phyloP scores from a whole-genome alignment of 92 coral and sea anemone species.

The Scolanthus callimorphus region DNA sequence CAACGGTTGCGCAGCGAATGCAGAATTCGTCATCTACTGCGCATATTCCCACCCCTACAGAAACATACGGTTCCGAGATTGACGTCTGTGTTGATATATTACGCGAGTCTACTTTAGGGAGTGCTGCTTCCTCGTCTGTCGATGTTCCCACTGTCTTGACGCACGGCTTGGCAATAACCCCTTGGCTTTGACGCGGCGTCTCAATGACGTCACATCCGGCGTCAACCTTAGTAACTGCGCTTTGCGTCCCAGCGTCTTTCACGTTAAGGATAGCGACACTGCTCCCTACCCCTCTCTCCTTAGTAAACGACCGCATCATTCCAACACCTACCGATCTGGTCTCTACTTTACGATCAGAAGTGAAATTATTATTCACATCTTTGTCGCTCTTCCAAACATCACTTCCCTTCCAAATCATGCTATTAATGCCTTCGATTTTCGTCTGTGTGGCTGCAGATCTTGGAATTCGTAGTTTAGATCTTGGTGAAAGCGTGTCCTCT shows the following conservation, averaged over 20 bases:
- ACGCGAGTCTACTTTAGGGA: background rate
- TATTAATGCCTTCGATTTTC: conserved; percentile 5
- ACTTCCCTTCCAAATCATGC: conserved; percentile 1
- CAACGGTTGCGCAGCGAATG: conserved; percentile 42
- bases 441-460: conserved; percentile 9
- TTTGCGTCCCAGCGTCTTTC: conserved; percentile 47
- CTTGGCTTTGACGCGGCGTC: conserved; percentile 25
- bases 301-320: conserved; percentile 82
- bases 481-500: background rate
- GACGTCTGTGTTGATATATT: conserved; percentile 63
- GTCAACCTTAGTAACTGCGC: conserved; percentile 22
- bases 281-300: conserved; percentile 75
- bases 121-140: conserved; percentile 11
- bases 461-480: background rate
- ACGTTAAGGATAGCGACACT: conserved; percentile 44
- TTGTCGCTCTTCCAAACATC: background rate
- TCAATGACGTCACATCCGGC: conserved; percentile 49
- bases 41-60: conserved; percentile 89
- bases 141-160: conserved; percentile 42
- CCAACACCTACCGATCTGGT: conserved; percentile 95
- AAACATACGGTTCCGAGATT: conserved; percentile 30
- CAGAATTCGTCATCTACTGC: conserved; percentile 79
- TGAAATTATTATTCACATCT: background rate
- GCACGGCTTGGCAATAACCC: conserved; percentile 43
- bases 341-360: conserved; percentile 10